Conservation (phyloP, 92 coral and sea anemone species). For the Zoanthus gigantus region DNA sequence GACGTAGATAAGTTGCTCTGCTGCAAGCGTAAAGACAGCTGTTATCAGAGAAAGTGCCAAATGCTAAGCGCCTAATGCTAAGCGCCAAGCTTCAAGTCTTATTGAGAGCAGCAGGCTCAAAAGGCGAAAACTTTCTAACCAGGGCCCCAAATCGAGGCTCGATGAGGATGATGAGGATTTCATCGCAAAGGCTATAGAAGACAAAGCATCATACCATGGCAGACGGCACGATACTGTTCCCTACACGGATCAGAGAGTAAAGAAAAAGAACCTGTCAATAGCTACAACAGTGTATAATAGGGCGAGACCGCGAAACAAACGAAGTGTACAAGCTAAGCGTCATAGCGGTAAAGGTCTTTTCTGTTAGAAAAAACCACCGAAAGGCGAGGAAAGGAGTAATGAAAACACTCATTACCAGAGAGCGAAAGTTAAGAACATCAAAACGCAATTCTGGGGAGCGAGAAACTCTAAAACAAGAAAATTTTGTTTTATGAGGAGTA, state of each 20-base stretch:
- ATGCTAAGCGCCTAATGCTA: conserved; percentile 47
- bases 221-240: conserved; percentile 53
- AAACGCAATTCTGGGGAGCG: neutral
- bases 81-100: conserved; percentile 49
- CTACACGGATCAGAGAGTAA: conserved; percentile 44
- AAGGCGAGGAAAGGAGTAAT: conserved; percentile 20
- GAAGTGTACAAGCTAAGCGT: conserved; percentile 13
- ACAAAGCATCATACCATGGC: conserved; percentile 35
- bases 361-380: conserved; percentile 38
- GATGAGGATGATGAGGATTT: conserved; percentile 10
- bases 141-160: conserved; percentile 28
- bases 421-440: neutral
- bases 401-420: conserved; percentile 10
- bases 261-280: conserved; percentile 41
- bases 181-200: conserved; percentile 14
- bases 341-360: conserved; percentile 40
- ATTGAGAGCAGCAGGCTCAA: conserved; percentile 29
- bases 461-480: too few species aligned
- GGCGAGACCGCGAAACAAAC: conserved; percentile 19
- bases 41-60: conserved; percentile 35
- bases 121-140: conserved; percentile 39
- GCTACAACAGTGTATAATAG: neutral
- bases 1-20: conserved; percentile 14
- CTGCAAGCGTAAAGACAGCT: conserved; percentile 12
- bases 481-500: too few species aligned